phyloP scores from a whole-genome alignment of 2,113 vertebrate species.

The Tenebrosternarchus preto region DNA sequence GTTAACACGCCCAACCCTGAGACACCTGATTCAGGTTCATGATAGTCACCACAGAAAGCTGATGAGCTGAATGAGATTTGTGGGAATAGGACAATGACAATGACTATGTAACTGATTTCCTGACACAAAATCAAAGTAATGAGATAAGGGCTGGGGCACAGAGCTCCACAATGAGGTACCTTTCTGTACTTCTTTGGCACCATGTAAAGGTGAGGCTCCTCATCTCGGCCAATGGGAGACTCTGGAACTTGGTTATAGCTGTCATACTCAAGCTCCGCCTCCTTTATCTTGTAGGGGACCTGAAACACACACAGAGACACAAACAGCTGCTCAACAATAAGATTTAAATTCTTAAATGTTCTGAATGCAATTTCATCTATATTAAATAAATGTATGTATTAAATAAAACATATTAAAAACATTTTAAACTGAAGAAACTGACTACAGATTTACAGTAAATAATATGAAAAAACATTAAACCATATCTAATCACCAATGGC shows the following conservation, averaged over 20 bases:
- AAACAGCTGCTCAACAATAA: neutral
- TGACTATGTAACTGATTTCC: too few species aligned
- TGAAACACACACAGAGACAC: constrained; percentile 57
- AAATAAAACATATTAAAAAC: neutral
- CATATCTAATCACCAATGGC: neutral
- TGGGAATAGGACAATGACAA: neutral
- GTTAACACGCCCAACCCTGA: neutral
- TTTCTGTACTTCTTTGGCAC: constrained; percentile 97
- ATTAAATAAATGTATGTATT: neutral
- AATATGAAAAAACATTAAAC: neutral
- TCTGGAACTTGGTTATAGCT: constrained; percentile 93
- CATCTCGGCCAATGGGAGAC: constrained; percentile 90
- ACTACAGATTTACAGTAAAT: neutral
- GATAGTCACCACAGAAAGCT: neutral
- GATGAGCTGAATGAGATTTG: neutral
- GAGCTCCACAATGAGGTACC: constrained; percentile 65
- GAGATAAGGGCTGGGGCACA: too few species aligned
- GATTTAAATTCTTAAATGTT: neutral
- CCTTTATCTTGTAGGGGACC: constrained; percentile 95
- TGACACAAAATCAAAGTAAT: too few species aligned
- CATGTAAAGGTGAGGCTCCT: constrained; percentile 94
- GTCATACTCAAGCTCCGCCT: constrained; percentile 89
- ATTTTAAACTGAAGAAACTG: neutral
- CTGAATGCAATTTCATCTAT: neutral
- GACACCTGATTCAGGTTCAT: neutral